Evolutionary conservation across 2,113 vertebrate genomes (phyloP), one percentile per base, ranked within the genome.

Genomic region (Progne subis): DNA sequence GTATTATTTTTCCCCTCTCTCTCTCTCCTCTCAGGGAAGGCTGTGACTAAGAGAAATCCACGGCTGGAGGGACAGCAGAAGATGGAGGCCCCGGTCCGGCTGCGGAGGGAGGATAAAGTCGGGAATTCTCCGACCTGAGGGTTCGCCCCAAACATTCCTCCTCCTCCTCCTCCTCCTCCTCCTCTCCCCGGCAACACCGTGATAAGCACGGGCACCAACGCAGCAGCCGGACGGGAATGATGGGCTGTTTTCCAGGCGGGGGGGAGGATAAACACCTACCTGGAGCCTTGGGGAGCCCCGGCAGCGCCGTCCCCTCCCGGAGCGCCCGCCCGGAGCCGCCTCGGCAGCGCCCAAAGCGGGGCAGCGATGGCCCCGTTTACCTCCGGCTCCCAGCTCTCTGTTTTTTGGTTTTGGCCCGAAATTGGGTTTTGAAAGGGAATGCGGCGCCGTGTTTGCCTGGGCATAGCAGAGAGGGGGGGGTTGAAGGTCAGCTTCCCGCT

Each of bases 21-120:
- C 43, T 18, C 14, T 32, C 25, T 44, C 12, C 7, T 18, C 44
- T 29, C 31, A 0, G 93, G 82, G 60, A 47, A 86, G 74, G 88
- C 88, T 90, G 18, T 93, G 83, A 92, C 92, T 92, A 90, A 95
- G 88, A 96, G 84, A 83, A 95, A 95, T 76, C 12, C 57, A 28
- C 12, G 1, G 21, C 1, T 15, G 41, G 67, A 84, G 53, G 47
- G 74, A 3, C 4, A 17, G 9, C 44, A n/a, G 91, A 95, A 96
- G 92, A 96, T 96, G 94, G 95, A 96, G 91, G 95, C 90, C 71
- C 77, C 28, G 18, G 20, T 41, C 67, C 60, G 41, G 59, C 86
- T 5, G 57, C 78, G 10, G 47, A 11, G 64, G 77, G 72, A 46
- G 77, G 24, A 55, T 79, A 5, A 61, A 80, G 64, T 70, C 41